Percentiles rank a stretch among this genome's conserved stretches.
Conservation (phyloP, 2,113 vertebrate genomes). For the Equus przewalskii region DNA sequence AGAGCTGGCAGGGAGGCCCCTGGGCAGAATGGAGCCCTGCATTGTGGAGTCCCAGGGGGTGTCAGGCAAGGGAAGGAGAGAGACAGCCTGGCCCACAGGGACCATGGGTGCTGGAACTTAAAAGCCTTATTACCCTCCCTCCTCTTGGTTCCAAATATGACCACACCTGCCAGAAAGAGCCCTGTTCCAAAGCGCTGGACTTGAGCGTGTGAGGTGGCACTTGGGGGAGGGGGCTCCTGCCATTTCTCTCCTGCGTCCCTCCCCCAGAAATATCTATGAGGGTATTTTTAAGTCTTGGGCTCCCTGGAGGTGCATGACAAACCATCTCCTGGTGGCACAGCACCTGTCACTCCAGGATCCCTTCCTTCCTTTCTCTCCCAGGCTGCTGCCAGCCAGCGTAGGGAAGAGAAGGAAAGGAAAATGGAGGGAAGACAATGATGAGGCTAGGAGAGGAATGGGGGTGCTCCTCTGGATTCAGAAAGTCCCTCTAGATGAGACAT, state of each 20-base stretch:
- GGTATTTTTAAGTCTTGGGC: slow-evolving; percentile 34
- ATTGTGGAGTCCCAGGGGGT: fast-evolving
- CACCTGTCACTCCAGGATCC: neutral
- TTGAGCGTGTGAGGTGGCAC: neutral
- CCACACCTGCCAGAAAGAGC: neutral
- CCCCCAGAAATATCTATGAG: neutral
- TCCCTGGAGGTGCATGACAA: slow-evolving; percentile 1
- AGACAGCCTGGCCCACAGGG: neutral
- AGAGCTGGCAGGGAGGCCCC: neutral
- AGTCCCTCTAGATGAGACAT: neutral
- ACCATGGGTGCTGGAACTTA: neutral
- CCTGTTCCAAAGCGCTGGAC: neutral
- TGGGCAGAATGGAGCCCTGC: neutral
- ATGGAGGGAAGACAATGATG: neutral
- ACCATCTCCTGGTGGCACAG: neutral
- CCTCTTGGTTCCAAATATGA: neutral
- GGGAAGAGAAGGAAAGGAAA: neutral
- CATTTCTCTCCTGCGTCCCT: neutral
- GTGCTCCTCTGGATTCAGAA: neutral
- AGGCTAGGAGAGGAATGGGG: neutral
- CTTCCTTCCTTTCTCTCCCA: slow-evolving; percentile 76
- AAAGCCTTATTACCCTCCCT: neutral
- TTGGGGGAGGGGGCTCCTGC: neutral
- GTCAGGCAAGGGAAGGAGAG: neutral
- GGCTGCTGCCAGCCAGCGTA: slow-evolving; percentile 29